phyloP scores from a whole-genome alignment of 2,888 invertebrate genomes.

The Drosophila prolongata region DNA sequence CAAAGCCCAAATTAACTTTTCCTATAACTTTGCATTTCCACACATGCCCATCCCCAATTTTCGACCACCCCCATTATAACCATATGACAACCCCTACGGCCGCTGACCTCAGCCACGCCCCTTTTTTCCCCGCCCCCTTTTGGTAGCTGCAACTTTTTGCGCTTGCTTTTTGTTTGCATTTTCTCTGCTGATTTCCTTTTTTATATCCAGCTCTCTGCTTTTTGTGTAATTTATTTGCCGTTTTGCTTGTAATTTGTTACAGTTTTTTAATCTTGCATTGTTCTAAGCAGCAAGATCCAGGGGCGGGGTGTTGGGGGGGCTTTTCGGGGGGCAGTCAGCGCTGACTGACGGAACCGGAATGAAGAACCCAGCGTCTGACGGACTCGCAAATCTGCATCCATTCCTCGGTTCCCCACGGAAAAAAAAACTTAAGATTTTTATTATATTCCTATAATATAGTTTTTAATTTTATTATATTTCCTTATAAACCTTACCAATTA shows the following conservation, averaged over 20 bases:
- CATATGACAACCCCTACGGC: constrained; percentile 25
- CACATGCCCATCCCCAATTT: constrained; percentile 7
- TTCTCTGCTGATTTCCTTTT: constrained; percentile 30
- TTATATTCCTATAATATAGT: background rate
- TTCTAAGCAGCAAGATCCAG: constrained; percentile 67
- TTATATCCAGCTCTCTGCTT: constrained; percentile 39
- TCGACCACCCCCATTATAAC: background rate
- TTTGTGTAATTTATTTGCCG: constrained; percentile 77
- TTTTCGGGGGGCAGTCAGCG: constrained; percentile 20
- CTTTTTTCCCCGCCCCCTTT: constrained; percentile 5
- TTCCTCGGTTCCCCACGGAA: constrained; percentile 4
- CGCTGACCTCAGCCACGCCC: constrained; percentile 36
- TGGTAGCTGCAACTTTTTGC: constrained; percentile 40
- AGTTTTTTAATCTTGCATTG: constrained; percentile 76
- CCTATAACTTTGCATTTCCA: constrained; percentile 18
- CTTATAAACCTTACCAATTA: no score
- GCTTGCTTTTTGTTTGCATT: constrained; percentile 34
- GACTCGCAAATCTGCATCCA: constrained; percentile 16
- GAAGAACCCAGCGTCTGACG: constrained; percentile 25
- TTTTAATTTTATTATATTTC: background rate
- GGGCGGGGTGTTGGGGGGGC: constrained; percentile 36
- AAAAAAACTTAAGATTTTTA: background rate
- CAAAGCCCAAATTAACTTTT: constrained; percentile 30
- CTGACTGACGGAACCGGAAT: constrained; percentile 52
- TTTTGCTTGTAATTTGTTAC: constrained; percentile 77